phyloP scores from a whole-genome alignment of 2,888 invertebrate genomes.

The Conomelus anceps region DNA sequence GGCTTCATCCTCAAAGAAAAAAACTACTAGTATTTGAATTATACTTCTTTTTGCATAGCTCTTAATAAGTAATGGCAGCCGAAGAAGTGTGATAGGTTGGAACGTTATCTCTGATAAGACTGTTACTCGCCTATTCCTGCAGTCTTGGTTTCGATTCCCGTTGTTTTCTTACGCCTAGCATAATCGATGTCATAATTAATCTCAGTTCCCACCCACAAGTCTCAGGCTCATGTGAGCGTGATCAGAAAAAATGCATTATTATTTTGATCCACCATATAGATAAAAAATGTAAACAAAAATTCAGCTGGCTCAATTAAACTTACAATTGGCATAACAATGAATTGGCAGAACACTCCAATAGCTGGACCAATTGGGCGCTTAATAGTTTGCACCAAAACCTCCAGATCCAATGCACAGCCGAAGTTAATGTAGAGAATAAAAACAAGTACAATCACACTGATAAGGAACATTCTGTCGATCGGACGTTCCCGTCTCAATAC shows the following conservation, averaged over 20 bases:
- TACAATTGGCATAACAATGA: conserved; percentile 79
- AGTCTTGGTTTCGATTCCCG: too few species aligned
- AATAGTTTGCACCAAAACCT: conserved; percentile 57
- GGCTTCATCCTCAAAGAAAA: too few species aligned
- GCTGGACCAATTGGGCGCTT: conserved; percentile 67
- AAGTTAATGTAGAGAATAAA: conserved; percentile 83
- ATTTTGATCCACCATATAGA: background rate
- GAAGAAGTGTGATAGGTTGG: too few species aligned
- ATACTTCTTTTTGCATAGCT: too few species aligned
- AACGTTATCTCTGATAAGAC: too few species aligned
- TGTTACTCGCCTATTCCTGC: too few species aligned
- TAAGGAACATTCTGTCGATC: conserved; percentile 67
- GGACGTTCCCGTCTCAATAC: conserved; percentile 55
- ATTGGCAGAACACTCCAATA: conserved; percentile 74
- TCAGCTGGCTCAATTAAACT: conserved; percentile 32
- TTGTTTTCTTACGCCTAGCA: too few species aligned
- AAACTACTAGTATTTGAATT: too few species aligned
- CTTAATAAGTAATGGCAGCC: too few species aligned
- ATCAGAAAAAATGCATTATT: background rate
- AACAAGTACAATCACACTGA: conserved; percentile 65
- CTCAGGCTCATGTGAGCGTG: too few species aligned
- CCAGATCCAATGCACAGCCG: conserved; percentile 79
- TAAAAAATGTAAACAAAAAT: background rate
- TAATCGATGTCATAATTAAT: too few species aligned
- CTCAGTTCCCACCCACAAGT: too few species aligned